A percentile compares a stretch with the other conserved stretches of the same genome.
Conservation (phyloP, 2,888 invertebrate genomes). For the Dynastes tityus region DNA sequence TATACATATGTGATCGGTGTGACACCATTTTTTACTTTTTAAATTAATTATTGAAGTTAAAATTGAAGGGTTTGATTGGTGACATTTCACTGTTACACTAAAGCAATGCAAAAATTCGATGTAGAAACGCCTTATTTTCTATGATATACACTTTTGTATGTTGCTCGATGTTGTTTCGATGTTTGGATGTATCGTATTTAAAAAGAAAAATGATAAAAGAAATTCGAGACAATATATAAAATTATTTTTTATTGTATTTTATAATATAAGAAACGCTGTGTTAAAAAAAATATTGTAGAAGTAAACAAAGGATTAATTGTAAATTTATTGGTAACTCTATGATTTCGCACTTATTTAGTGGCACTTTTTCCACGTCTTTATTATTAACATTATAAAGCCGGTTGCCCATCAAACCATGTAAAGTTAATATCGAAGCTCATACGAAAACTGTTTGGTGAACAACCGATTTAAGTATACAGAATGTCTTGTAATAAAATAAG, state of each 20-base stretch:
- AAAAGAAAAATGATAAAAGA: background rate
- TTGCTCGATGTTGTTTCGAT: conserved; percentile 3
- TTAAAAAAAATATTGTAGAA: background rate
- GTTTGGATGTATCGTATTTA: background rate
- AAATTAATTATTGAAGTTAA: background rate
- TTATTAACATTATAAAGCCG: background rate
- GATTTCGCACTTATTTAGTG: conserved; percentile 11
- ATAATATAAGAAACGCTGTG: background rate
- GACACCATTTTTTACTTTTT: conserved; percentile 12
- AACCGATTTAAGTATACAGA: background rate
- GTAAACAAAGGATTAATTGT: conserved; percentile 27
- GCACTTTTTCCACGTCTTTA: conserved; percentile 2
- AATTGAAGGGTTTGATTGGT: background rate
- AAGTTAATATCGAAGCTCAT: background rate
- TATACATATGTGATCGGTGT: background rate
- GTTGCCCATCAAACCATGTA: background rate
- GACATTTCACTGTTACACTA: background rate
- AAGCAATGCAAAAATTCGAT: conserved; percentile 21
- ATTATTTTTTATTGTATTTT: conserved; percentile 24
- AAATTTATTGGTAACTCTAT: conserved; percentile 9
- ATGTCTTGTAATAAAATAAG: background rate
- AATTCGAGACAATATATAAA: conserved; percentile 12
- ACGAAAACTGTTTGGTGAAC: too few species aligned
- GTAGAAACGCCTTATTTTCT: conserved; percentile 16
- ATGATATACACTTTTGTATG: conserved; percentile 2